Conservation (phyloP, 1,140 invertebrate genomes). For the Drosophila santomea region DNA sequence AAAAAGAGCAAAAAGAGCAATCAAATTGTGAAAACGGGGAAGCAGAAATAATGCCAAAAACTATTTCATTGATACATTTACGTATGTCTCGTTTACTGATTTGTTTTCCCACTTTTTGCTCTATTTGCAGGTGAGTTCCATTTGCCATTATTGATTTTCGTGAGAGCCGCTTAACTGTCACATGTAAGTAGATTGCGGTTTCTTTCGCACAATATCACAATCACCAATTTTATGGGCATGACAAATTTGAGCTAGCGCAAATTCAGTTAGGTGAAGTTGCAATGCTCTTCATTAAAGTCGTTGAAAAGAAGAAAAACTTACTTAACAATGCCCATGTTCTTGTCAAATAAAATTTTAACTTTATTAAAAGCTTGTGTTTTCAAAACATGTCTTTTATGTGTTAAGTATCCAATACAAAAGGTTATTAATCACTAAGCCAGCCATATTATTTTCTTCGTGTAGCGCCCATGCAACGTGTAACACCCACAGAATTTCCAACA, state of each 20-base stretch:
- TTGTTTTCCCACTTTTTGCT: slow-evolving; percentile 16
- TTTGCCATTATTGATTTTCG: slow-evolving; percentile 25
- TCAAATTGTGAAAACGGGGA: background rate
- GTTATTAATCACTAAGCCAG: background rate
- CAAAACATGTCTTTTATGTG: too few species aligned
- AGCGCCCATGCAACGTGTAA: background rate
- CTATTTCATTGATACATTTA: slow-evolving; percentile 30
- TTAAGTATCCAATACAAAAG: background rate
- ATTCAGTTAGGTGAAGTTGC: background rate
- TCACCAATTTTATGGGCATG: slow-evolving; percentile 6
- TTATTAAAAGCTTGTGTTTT: too few species aligned
- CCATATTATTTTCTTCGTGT: background rate
- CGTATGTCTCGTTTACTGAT: slow-evolving; percentile 10
- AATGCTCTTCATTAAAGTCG: slow-evolving; percentile 5
- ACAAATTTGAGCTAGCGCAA: background rate
- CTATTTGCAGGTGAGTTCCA: slow-evolving; percentile 62
- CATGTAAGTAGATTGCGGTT: slow-evolving; percentile 60
- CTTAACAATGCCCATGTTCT: background rate
- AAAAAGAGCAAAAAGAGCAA: background rate
- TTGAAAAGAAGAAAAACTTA: too few species aligned
- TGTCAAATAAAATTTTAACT: background rate
- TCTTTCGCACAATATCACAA: slow-evolving; percentile 29
- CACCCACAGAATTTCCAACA: slow-evolving; percentile 14
- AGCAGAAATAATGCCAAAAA: slow-evolving; percentile 28
- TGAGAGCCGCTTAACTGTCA: slow-evolving; percentile 50